Evolutionary conservation across 2,888 invertebrate genomes (phyloP), one percentile per base, ranked within the genome.

Genomic region (Latheticus oryzae): DNA sequence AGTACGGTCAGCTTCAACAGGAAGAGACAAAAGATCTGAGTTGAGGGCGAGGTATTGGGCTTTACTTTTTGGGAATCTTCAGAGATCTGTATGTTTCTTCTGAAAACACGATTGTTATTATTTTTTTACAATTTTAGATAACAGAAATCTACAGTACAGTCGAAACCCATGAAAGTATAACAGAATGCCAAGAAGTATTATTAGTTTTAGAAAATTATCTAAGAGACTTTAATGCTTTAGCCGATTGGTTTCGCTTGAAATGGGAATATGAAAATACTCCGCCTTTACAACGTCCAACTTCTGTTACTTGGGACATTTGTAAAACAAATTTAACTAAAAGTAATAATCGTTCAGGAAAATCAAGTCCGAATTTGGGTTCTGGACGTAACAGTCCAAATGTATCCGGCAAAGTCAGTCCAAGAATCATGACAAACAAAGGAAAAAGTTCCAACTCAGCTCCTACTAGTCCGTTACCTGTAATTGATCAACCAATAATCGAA

Each of bases 131-230:
- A 55, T 73, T 75, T 23, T 74, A 85, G 85, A 80, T 95, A 32
- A 95, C 95, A 67, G 95, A 95, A 78, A 94, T 98, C 62, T 97
- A 97, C 78, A 93, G 92, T 76, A 96, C 96, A 0, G 97, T 97
- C 56, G 95, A 97, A 78, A 88, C 90, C 59, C 96, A 97, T 78
- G 95, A 96, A 75, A 96, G 93, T 77, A 85, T 94, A 65, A 89
- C 91, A 1, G 96, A 97, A 79, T 97, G 97, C 81, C 90, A 97
- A 85, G 97, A 98, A 83, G 95, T 95, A 1, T 91, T 97, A 61
- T 82, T 97, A 74, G 95, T 97, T 66, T 80, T 98, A 61, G 95
- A 96, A 77, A 95, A 95, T 76, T 97, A 95, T 76, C 90, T 93
- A 5, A 86, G 93, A 7, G 97, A 98, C 78, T 98, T 98, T 75